Conservation (phyloP, 1,140 invertebrate species). For the Latrodectus geometricus region DNA sequence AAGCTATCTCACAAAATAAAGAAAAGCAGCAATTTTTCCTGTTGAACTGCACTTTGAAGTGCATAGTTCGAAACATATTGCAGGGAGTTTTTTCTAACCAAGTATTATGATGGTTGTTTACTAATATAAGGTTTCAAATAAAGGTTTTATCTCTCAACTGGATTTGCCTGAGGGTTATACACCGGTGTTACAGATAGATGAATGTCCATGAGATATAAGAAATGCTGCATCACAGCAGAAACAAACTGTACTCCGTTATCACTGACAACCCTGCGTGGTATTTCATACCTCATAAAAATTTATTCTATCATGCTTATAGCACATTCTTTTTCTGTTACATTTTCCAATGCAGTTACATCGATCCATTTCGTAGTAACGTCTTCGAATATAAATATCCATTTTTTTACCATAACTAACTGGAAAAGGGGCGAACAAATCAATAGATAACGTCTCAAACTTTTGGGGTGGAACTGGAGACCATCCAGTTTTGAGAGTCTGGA, state of each 20-base stretch:
- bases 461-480: neutral
- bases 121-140: conserved; percentile 5
- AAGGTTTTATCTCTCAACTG: conserved; percentile 11
- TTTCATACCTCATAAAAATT: conserved; percentile 19
- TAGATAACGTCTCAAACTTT: conserved; percentile 6
- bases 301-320: conserved; percentile 13
- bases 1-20: neutral
- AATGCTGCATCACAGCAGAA: conserved; percentile 4
- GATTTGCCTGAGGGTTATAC: conserved; percentile 5
- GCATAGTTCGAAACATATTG: neutral
- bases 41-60: neutral
- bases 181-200: neutral
- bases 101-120: neutral
- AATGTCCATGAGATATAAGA: conserved; percentile 1
- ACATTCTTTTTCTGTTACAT: conserved; percentile 8
- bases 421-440: conserved; percentile 25
- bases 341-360: conserved; percentile 5
- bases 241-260: conserved; percentile 23
- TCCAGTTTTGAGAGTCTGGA: too few relatives aligned
- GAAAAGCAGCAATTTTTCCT: neutral
- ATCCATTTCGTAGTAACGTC: conserved; percentile 22
- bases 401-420: conserved; percentile 34
- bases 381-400: conserved; percentile 3
- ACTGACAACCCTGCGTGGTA: neutral
- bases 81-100: conserved; percentile 8